Percentiles rank a stretch among this genome's conserved stretches.
Evolutionary conservation across 2,888 invertebrate species (phyloP).

Genomic region (Ormyrus nitidulus): DNA sequence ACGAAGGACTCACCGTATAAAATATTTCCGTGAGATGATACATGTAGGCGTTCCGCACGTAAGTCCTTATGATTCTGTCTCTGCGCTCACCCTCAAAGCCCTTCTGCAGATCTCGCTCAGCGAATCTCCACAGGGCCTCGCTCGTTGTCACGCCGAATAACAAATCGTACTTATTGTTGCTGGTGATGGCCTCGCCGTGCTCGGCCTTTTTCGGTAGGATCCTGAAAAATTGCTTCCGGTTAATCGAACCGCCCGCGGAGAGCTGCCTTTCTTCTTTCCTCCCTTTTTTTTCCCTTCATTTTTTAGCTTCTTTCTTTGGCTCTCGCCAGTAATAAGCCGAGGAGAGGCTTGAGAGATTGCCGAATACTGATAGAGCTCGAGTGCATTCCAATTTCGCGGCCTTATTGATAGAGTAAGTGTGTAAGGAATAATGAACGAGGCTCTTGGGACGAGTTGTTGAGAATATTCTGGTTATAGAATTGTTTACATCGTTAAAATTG

Average conservation of each 20-base stretch:
- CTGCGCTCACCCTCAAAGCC: conserved; percentile 92
- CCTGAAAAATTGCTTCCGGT: conserved; percentile 59
- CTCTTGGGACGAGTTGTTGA: no score
- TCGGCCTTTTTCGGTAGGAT: conserved; percentile 69
- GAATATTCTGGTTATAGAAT: no score
- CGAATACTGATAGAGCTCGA: no score
- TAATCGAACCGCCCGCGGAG: no score
- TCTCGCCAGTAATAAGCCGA: not conserved
- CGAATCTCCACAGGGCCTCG: conserved; percentile 94
- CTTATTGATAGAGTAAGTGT: no score
- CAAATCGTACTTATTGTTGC: conserved; percentile 84
- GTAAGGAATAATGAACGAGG: no score
- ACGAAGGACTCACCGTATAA: conserved; percentile 83
- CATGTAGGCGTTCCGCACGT: conserved; percentile 95
- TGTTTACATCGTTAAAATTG: no score
- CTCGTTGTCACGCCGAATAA: conserved; percentile 94
- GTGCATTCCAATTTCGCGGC: no score
- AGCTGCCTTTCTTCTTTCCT: not conserved
- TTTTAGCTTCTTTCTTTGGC: not conserved
- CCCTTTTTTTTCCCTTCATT: not conserved
- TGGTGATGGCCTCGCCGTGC: conserved; percentile 72
- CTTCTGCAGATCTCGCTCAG: conserved; percentile 87
- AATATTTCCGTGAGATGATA: conserved; percentile 98
- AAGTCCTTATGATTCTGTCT: conserved; percentile 91
- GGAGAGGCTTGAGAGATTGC: not conserved